Percentiles rank a stretch among this genome's conserved stretches.
These are phyloP conservation scores for Onychomys leucogaster DNA, from an alignment of 2,797 vertebrate species.

Conservation along the genomic window DNA sequence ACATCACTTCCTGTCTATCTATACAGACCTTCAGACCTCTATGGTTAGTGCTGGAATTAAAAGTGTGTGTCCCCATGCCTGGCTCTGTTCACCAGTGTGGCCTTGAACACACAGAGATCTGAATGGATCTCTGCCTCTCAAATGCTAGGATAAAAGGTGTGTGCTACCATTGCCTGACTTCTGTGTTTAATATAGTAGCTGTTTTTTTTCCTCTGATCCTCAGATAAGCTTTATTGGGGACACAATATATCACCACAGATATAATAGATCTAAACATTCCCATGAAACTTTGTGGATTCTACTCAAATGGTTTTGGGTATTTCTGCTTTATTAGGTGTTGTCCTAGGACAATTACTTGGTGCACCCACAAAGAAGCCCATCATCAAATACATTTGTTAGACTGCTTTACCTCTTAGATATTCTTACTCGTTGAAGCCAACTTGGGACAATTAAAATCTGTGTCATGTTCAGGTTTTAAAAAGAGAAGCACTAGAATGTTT, in stretches of 20 bases:
- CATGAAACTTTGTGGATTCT: background rate
- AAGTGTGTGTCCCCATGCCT: too few relatives aligned
- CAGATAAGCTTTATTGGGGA: too few relatives aligned
- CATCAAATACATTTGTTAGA: background rate
- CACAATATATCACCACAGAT: background rate
- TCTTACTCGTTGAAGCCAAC: background rate
- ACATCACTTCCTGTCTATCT: too few relatives aligned
- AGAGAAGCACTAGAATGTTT: constrained; percentile 49
- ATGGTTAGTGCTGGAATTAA: too few relatives aligned
- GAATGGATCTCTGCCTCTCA: too few relatives aligned
- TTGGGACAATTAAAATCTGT: constrained; percentile 34
- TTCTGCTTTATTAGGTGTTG: background rate
- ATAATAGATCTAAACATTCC: background rate
- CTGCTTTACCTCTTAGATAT: background rate
- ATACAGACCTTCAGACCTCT: too few relatives aligned
- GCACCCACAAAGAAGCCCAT: background rate
- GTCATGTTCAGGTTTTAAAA: background rate
- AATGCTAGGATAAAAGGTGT: too few relatives aligned
- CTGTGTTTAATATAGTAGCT: too few relatives aligned
- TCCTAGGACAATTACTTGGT: background rate
- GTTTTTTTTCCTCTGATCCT: too few relatives aligned
- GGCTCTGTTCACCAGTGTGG: too few relatives aligned
- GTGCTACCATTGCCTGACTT: too few relatives aligned
- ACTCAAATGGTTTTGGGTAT: background rate
- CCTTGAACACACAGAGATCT: too few relatives aligned